Evolutionary conservation across 2,113 vertebrate species (phyloP).

Genomic region (Pelecanus crispus): DNA sequence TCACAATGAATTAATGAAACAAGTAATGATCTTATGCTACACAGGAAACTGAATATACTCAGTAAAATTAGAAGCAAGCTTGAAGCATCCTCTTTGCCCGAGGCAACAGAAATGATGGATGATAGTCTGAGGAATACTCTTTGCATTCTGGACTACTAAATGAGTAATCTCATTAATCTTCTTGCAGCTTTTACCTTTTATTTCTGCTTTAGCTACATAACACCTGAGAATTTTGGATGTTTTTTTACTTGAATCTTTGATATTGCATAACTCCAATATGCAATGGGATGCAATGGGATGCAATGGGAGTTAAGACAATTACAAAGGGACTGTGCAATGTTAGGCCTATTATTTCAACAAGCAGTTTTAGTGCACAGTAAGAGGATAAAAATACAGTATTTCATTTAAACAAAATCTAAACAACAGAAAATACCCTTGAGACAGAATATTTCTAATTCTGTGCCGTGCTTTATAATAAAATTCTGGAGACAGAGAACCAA

Average conservation of each 20-base stretch:
- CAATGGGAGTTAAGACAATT: neutral
- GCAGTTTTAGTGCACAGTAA: neutral
- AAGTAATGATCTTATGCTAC: constrained; percentile 34
- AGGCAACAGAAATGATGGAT: constrained; percentile 61
- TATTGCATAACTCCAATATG: neutral
- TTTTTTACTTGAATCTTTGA: neutral
- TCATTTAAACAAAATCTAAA: neutral
- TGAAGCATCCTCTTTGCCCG: constrained; percentile 44
- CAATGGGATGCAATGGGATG: neutral
- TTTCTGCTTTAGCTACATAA: neutral
- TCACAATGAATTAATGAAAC: constrained; percentile 56
- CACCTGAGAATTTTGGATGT: neutral
- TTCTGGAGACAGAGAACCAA: neutral
- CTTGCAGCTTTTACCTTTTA: constrained; percentile 15
- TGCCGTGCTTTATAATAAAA: neutral
- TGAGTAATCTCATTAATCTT: constrained; percentile 56
- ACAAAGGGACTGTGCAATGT: neutral
- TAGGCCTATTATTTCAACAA: neutral
- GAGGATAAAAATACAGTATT: neutral
- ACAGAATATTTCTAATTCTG: neutral
- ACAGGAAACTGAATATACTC: constrained; percentile 21
- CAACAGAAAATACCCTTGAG: neutral
- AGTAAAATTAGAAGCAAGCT: constrained; percentile 47
- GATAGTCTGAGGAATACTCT: constrained; percentile 34
- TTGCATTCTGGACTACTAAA: constrained; percentile 22